These are phyloP conservation scores for Pampusana beccarii DNA, from an alignment of 2,113 vertebrate species.

Conservation along the genomic window DNA sequence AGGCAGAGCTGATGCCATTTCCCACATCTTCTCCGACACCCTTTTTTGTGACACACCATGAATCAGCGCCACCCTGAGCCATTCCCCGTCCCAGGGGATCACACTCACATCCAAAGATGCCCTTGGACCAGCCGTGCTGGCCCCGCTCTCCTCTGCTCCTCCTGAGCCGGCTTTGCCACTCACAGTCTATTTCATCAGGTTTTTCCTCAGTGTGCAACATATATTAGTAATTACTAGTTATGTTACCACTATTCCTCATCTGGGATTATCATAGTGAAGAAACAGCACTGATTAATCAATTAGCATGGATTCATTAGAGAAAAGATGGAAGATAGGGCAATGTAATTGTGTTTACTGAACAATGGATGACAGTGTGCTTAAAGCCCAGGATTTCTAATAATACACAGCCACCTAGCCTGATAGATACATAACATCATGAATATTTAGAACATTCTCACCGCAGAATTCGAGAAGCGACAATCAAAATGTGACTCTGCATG, in stretches of 20 bases:
- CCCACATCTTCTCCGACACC: neutral
- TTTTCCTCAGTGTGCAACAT: neutral
- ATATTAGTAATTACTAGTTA: constrained; percentile 20
- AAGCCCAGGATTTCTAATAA: constrained; percentile 36
- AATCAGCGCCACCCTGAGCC: rapidly evolving
- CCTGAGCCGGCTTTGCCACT: neutral
- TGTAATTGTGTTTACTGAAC: constrained; percentile 67
- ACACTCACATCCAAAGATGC: neutral
- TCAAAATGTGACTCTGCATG: neutral
- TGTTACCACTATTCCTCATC: constrained; percentile 14
- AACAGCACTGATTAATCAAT: constrained; percentile 68
- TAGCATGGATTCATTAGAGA: constrained; percentile 62
- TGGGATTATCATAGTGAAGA: constrained; percentile 38
- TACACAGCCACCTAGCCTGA: neutral
- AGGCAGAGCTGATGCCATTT: too few relatives aligned
- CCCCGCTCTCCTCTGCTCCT: neutral
- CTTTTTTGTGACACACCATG: neutral
- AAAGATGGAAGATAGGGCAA: constrained; percentile 38
- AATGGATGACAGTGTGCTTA: constrained; percentile 49
- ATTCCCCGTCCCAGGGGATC: neutral
- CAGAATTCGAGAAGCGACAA: neutral
- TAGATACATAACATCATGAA: constrained; percentile 22
- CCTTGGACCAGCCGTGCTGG: rapidly evolving
- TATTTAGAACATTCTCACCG: constrained; percentile 17
- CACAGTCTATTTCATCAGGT: neutral